Evolutionary conservation across 1,140 invertebrate species (phyloP).

Genomic region (Polypedilum vanderplanki): DNA sequence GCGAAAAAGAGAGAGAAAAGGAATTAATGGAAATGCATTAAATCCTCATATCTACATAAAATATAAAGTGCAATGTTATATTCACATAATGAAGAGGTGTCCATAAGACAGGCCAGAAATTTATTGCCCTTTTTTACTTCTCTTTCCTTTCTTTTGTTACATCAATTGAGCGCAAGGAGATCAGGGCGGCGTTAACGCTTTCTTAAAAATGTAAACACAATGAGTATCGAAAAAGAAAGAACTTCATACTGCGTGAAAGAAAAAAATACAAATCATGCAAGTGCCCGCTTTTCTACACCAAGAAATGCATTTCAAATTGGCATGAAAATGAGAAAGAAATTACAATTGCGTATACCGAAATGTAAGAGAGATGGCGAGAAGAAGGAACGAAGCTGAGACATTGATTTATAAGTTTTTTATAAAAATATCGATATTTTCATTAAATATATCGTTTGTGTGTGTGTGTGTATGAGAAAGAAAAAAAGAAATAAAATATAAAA

Average conservation of each 20-base stretch:
- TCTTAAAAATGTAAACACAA: conserved; percentile 1
- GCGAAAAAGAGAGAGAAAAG: too few species aligned
- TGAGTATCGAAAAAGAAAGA: background rate
- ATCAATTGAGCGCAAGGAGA: background rate
- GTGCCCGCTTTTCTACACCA: background rate
- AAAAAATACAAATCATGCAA: conserved; percentile 19
- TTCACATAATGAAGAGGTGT: conserved; percentile 6
- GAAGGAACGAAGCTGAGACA: background rate
- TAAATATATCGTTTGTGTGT: background rate
- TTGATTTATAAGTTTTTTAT: conserved; percentile 1
- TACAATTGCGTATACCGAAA: background rate
- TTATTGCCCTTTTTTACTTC: background rate
- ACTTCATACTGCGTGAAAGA: background rate
- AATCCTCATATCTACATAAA: too few species aligned
- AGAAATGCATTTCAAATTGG: conserved; percentile 7
- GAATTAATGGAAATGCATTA: too few species aligned
- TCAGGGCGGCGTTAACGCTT: background rate
- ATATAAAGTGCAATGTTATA: background rate
- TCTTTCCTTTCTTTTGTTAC: background rate
- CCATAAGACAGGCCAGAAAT: background rate
- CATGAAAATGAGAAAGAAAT: too few species aligned
- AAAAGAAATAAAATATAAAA: too few species aligned
- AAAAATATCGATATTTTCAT: background rate
- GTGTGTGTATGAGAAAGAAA: too few species aligned
- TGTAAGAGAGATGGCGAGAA: background rate